Percentiles rank a stretch among this genome's conserved stretches.
phyloP scores from a whole-genome alignment of 2,797 vertebrate genomes.

The Emydoidea blandingii region DNA sequence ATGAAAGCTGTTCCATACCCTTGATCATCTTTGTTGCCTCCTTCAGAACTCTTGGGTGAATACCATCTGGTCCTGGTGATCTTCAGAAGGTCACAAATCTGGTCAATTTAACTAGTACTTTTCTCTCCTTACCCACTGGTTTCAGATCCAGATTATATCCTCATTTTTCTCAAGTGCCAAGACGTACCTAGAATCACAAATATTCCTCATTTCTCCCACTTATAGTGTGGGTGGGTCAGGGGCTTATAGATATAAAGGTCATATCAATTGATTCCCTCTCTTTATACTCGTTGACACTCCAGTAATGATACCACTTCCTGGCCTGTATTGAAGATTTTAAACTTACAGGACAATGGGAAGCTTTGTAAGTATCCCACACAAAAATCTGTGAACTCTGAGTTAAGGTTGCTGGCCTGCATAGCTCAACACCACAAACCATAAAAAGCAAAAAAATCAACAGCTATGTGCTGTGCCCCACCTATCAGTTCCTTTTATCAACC shows the following conservation, averaged over 20 bases:
- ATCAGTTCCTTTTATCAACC: background rate
- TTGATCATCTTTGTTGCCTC: background rate
- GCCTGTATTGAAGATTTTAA: background rate
- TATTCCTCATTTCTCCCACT: background rate
- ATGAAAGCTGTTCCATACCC: background rate
- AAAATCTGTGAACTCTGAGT: background rate
- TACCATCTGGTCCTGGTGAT: background rate
- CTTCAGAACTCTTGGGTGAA: background rate
- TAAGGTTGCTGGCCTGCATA: background rate
- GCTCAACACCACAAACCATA: background rate
- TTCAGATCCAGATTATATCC: background rate
- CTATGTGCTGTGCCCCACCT: background rate
- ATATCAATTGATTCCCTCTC: background rate
- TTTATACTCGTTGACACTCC: background rate
- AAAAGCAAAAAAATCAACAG: fast-evolving
- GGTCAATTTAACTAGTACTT: background rate
- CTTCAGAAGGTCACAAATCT: background rate
- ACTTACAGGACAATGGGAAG: background rate
- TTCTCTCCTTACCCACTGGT: background rate
- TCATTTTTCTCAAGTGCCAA: background rate
- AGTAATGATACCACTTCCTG: background rate
- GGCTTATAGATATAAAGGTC: background rate
- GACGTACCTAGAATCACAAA: background rate
- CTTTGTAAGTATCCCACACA: background rate
- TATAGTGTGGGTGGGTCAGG: background rate